phyloP scores from a whole-genome alignment of 2,888 invertebrate species.

The Andrena marginata region DNA sequence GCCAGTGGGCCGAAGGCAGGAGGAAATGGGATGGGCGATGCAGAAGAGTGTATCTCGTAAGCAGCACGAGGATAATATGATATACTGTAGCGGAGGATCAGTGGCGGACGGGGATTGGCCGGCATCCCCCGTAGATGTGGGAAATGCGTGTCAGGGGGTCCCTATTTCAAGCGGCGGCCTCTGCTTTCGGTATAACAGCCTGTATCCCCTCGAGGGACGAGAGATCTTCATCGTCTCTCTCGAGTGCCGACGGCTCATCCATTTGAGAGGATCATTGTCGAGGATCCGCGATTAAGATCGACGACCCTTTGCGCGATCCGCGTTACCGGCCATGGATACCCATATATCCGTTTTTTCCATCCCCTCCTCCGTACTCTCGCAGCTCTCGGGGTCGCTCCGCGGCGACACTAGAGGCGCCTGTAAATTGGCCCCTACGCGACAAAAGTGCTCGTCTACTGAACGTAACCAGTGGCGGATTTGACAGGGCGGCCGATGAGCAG shows the following conservation, averaged over 20 bases:
- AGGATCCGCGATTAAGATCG: slow-evolving; percentile 81
- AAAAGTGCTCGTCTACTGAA: too few species aligned
- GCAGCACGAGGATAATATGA: slow-evolving; percentile 45
- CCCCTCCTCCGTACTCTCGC: neutral
- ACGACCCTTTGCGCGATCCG: slow-evolving; percentile 74
- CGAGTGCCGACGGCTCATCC: slow-evolving; percentile 79
- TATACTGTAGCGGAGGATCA: slow-evolving; percentile 45
- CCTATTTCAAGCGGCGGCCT: slow-evolving; percentile 37
- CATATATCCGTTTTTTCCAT: slow-evolving; percentile 44
- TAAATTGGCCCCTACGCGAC: too few species aligned
- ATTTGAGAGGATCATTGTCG: slow-evolving; percentile 82
- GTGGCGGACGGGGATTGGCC: slow-evolving; percentile 52
- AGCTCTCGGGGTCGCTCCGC: too few species aligned
- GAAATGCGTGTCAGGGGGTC: slow-evolving; percentile 66
- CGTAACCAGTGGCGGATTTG: too few species aligned
- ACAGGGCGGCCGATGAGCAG: too few species aligned
- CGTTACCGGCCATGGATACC: slow-evolving; percentile 62
- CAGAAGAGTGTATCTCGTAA: slow-evolving; percentile 13
- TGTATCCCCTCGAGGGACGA: slow-evolving; percentile 75
- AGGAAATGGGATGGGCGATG: slow-evolving; percentile 45
- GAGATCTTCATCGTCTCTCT: slow-evolving; percentile 71
- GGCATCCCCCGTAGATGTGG: slow-evolving; percentile 57
- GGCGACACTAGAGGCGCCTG: too few species aligned
- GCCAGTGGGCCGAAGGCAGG: neutral
- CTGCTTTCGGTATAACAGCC: slow-evolving; percentile 60